Evolutionary conservation across 2,113 vertebrate genomes (phyloP), one percentile per base, ranked within the genome.

Genomic region (Tragelaphus strepsiceros): DNA sequence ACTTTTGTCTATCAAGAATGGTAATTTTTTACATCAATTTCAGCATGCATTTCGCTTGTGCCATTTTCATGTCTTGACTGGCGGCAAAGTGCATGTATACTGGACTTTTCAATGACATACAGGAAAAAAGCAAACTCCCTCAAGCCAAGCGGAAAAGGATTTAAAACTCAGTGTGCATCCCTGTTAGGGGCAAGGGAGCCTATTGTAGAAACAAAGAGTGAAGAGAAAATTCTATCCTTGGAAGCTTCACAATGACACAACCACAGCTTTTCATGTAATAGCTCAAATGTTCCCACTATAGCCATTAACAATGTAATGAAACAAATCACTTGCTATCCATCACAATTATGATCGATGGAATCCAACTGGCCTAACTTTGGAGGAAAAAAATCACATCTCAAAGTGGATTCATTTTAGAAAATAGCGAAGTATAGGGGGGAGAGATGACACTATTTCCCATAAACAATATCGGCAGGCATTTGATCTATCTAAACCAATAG

Each of bases 351-450:
- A 97, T 97, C 96, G 74, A 97, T 98, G 95, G 96, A 97, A 97
- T 98, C 97, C 97, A 98, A 98, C 96, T 97, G 97, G 80, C 90
- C 95, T 97, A 97, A 97, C 93, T 89, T 96, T 88, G 90, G 81
- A 97, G 90, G 64, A 97, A 95, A 88, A 96, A 96, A 94, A 96
- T 95, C 92, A 96, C 91, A 96, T 97, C 92, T 96, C 93, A 96
- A 97, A 98, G 90, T 98, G 96, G 96, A 97, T 97, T 84, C 77
- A 97, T 97, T 98, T 98, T 92, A 98, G 98, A 98, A 98, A 98
- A 98, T 97, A 95, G 97, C 74, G 1, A 96, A 97, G 84, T 97
- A 96, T 95, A 35, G 51, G 32, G 59, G 71, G 49, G 30, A 93
- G 71, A 85, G 35, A 96, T 97, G 82, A 92, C 88, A 97, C 85